These are phyloP conservation scores for Ophion ellenae DNA, from an alignment of 2,888 invertebrate species.

Conservation along the genomic window DNA sequence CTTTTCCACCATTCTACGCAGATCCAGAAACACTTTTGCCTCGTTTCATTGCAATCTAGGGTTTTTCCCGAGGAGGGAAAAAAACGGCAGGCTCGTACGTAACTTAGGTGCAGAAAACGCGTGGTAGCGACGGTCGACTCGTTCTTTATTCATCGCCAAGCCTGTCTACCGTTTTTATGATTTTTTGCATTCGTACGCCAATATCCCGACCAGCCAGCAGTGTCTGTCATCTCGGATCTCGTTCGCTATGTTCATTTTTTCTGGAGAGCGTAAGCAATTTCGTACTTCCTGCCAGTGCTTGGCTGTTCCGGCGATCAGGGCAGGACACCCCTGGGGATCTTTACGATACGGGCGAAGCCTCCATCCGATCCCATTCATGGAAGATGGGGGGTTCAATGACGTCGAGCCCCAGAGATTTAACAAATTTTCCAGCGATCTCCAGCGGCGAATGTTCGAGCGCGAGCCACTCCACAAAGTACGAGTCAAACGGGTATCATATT, in stretches of 20 bases:
- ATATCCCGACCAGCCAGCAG: slow-evolving; percentile 59
- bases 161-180: slow-evolving; percentile 54
- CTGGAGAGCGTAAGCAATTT: slow-evolving; percentile 77
- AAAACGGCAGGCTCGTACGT: slow-evolving; percentile 42
- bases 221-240: slow-evolving; percentile 15
- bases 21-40: slow-evolving; percentile 1
- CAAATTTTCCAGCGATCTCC: slow-evolving; percentile 68
- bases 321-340: slow-evolving; percentile 64
- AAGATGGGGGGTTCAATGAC: not conserved
- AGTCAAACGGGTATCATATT: slow-evolving; percentile 41
- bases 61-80: slow-evolving; percentile 16
- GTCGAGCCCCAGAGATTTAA: slow-evolving; percentile 71
- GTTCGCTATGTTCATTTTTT: slow-evolving; percentile 57
- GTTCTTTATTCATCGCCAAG: slow-evolving; percentile 76
- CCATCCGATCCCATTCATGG: slow-evolving; percentile 13
- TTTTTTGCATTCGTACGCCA: slow-evolving; percentile 68
- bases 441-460: slow-evolving; percentile 29
- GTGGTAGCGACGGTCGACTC: slow-evolving; percentile 60
- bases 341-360: slow-evolving; percentile 65
- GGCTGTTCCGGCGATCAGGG: slow-evolving; percentile 32
- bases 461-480: slow-evolving; percentile 18
- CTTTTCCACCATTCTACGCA: slow-evolving; percentile 8
- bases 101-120: not conserved
- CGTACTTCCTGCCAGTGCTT: slow-evolving; percentile 69
- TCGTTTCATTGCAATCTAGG: not conserved